Conservation (phyloP, 2,888 invertebrate species). For the Diploptera punctata region DNA sequence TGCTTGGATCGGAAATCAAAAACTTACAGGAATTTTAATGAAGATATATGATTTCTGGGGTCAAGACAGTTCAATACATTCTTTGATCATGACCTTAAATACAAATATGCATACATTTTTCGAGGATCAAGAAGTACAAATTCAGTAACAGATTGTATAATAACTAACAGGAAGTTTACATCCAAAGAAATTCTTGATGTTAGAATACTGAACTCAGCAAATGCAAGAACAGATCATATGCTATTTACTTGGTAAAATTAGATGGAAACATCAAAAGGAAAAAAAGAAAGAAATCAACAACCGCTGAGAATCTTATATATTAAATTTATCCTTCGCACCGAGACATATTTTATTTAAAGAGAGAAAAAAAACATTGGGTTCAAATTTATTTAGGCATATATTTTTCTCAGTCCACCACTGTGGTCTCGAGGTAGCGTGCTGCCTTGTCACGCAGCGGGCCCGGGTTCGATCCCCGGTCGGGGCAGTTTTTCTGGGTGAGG, state of each 20-base stretch:
- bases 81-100: not conserved
- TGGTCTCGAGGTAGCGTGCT: no score
- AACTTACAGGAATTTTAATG: not conserved
- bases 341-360: no score
- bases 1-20: not conserved
- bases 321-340: no score
- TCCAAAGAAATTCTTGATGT: not conserved
- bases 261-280: not conserved
- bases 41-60: not conserved
- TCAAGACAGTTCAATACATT: not conserved
- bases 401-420: no score
- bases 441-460: no score
- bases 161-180: not conserved
- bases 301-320: no score
- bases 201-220: not conserved
- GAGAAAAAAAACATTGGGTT: no score
- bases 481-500: no score
- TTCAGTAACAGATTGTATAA: slow-evolving; percentile 1
- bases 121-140: not conserved
- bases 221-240: not conserved
- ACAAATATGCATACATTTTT: not conserved
- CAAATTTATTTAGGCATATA: no score
- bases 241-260: not conserved
- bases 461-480: no score
- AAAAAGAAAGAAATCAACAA: no score